Base-by-base conservation (phyloP, 1,140 invertebrate species). In the Laupala kohalensis region DNA sequence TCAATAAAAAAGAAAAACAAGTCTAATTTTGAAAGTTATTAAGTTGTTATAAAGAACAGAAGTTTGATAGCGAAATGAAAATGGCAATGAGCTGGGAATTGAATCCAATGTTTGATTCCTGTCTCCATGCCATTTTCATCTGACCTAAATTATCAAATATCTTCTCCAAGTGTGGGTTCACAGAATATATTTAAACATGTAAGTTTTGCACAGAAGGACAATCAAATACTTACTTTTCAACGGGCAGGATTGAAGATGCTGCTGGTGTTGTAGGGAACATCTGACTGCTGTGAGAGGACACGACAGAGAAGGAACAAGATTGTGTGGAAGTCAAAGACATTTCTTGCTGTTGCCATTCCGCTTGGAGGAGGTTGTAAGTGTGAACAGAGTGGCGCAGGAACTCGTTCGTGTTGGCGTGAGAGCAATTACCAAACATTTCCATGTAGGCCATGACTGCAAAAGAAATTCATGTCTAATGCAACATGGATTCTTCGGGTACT, bases 361-460 rank as follows among this genome's bases (percentile, higher is more conserved):
- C 79, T 79, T 86, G 85, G 74, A 84, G 87, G 71, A 90, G 84
- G 80, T 91, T 90, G 77, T 89, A 92, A 12, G 89, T 88, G 78
- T 93, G 91, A 76, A 94, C 85, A 3, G 92, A 94, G 78, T 94
- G 92, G 28, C 92, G 84, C 76, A 92, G 88, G 80, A 92, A 89
- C 76, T 93, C 90, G 74, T 85, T 85, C 70, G 85, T 85, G 73
- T 81, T 83, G 27, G 89, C 88, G 76, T 81, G 81, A 23, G 77
- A 91, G 81, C 92, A 95, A 78, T 92, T 91, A 1, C 92, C 92
- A 79, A 95, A 92, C 87, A 95, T 93, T 81, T 95, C 92, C 93
- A 97, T 96, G 82, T 97, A 97, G 65, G 92, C 93, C 89, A 95
- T 93, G 76, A 97, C 94, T 96, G 86, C 72, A 85, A 85, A 74